Evolutionary conservation across 2,888 invertebrate species (phyloP), one percentile per base, ranked within the genome.

Genomic region (Tetragnatha montana): DNA sequence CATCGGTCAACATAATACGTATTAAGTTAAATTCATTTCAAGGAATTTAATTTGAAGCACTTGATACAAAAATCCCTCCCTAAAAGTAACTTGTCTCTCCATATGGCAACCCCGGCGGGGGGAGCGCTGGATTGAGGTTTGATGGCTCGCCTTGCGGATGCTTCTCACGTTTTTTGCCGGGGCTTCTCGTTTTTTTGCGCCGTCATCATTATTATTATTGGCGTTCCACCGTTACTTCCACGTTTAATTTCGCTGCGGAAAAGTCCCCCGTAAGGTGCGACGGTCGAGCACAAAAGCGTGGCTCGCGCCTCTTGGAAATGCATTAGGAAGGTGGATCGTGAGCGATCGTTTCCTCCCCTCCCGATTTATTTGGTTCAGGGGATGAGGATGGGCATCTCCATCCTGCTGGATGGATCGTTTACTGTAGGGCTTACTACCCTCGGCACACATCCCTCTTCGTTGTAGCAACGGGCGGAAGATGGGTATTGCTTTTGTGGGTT

Each of bases 61-160:
- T 70, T 70, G 17, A 70, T n/a, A 17, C 70, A 70, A 70, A 70
- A 70, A 17, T 19, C 70, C 70, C 70, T 69, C 70, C 70, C 19
- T 70, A 19, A 70, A 70, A 17, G 6, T 35, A 35, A 35, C 35
- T 35, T 35, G 35, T 35, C 35, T 35, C 35, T 35, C 35, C 35
- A 35, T 35, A 35, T 35, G 35, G 35, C 35, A 35, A 35, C 17
- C 21, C 19, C 75, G 50, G 47, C 10, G 51, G 17, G 60, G 22
- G 60, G 21, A 22, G 71, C 22, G 80, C 49, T n/a, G 84, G 76
- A n/a, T 68, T 68, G 84, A 21, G 84, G 49, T 78, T 87, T 81
- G 87, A 87, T 89, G 89, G 89, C 85, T 71, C 89, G 85, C 84
- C 85, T 81, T 81, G 84, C 89, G 89, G 89, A 89, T 89, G 89